Percentiles rank a stretch among this genome's conserved stretches.
Conservation (phyloP, 1,140 invertebrate genomes). For the Drosophila lini region DNA sequence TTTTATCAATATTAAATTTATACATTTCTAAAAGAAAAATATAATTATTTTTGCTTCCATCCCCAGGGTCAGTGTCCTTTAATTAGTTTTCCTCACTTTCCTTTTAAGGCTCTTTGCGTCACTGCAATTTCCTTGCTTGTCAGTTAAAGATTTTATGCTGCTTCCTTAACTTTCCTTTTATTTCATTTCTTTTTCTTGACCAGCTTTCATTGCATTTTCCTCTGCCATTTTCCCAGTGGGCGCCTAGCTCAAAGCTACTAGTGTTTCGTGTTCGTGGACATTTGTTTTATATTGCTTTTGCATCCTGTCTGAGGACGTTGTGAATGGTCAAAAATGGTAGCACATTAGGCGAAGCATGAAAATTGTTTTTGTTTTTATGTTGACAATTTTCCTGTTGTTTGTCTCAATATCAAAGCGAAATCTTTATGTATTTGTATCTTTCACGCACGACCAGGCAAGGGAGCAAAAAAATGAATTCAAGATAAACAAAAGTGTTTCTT, state of each 20-base stretch:
- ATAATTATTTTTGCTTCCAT: background rate
- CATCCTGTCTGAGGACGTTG: slow-evolving; percentile 13
- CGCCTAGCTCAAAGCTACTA: background rate
- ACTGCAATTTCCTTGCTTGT: slow-evolving; percentile 30
- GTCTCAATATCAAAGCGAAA: slow-evolving; percentile 49
- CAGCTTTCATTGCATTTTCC: slow-evolving; percentile 40
- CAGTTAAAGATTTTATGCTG: slow-evolving; percentile 31
- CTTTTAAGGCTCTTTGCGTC: background rate
- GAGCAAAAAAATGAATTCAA: slow-evolving; percentile 10
- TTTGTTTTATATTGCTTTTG: slow-evolving; percentile 17
- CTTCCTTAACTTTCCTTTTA: slow-evolving; percentile 12
- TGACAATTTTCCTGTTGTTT: slow-evolving; percentile 48
- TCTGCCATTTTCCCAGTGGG: slow-evolving; percentile 1
- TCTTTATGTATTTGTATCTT: slow-evolving; percentile 23
- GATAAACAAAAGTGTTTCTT: slow-evolving; percentile 13
- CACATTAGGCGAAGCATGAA: slow-evolving; percentile 65
- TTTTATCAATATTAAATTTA: background rate
- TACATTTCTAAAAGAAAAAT: background rate
- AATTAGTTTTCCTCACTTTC: slow-evolving; percentile 7
- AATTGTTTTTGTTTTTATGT: slow-evolving; percentile 58
- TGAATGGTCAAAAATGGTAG: slow-evolving; percentile 46
- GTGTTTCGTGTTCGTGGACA: slow-evolving; percentile 2
- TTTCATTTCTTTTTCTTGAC: slow-evolving; percentile 35
- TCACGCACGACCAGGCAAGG: slow-evolving; percentile 16
- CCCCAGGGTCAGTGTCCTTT: slow-evolving; percentile 17